phyloP scores from a whole-genome alignment of 2,797 vertebrate species.

The Aldrovandia affinis region DNA sequence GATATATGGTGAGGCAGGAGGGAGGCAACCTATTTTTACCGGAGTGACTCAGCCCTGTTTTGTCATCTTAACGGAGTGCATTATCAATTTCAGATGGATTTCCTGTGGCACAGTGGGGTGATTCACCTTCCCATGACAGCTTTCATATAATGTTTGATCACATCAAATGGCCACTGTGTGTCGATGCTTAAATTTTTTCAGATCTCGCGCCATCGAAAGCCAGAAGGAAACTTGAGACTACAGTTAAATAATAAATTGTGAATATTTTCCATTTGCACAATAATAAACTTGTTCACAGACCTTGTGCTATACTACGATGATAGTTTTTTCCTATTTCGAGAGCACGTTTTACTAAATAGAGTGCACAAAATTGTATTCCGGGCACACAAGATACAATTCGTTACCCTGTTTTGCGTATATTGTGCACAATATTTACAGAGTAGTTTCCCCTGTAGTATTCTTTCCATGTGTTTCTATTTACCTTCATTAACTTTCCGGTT shows the following conservation, averaged over 20 bases:
- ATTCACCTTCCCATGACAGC: slow-evolving; percentile 37
- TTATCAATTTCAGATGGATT: slow-evolving; percentile 28
- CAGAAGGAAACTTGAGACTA: neutral
- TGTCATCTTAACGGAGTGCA: slow-evolving; percentile 9
- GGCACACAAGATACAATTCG: no score
- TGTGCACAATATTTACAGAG: no score
- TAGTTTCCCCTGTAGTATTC: no score
- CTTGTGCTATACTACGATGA: neutral
- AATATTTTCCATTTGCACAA: neutral
- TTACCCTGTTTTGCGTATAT: no score
- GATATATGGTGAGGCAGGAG: slow-evolving; percentile 39
- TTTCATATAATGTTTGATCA: slow-evolving; percentile 21
- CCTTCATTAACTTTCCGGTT: no score
- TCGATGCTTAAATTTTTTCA: neutral
- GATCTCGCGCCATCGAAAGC: no score
- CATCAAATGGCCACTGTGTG: slow-evolving; percentile 3
- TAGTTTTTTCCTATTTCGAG: no score
- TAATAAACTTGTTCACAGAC: neutral
- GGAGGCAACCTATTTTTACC: slow-evolving; percentile 33
- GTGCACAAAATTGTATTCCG: no score
- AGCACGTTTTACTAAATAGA: no score
- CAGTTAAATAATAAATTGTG: neutral
- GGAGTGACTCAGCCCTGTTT: slow-evolving; percentile 32
- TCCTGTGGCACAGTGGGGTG: slow-evolving; percentile 33
- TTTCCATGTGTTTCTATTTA: no score